Conservation (phyloP, 2,113 vertebrate genomes). For the Ctenomys sociabilis region DNA sequence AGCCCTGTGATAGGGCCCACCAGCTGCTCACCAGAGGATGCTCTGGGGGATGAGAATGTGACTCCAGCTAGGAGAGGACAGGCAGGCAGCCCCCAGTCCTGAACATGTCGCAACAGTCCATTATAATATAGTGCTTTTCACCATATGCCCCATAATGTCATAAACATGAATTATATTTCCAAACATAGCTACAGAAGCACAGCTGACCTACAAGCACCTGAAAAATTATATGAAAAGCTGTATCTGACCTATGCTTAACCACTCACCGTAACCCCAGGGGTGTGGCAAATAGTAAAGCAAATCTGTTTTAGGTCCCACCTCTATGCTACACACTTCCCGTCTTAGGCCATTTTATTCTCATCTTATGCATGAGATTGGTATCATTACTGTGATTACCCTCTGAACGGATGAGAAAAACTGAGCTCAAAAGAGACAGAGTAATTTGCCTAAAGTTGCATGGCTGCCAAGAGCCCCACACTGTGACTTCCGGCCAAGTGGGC, state of each 20-base stretch:
- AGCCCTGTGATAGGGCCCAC: fast-evolving
- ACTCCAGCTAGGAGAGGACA: neutral
- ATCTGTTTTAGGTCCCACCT: neutral
- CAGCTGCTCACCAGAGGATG: neutral
- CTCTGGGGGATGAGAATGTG: neutral
- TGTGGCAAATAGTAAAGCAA: neutral
- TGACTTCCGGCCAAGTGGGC: neutral
- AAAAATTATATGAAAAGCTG: neutral
- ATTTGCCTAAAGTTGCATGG: neutral
- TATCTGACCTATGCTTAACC: neutral
- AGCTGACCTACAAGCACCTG: neutral
- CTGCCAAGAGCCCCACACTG: neutral
- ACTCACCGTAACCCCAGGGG: neutral
- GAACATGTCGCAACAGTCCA: neutral
- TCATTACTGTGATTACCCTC: neutral
- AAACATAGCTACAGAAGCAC: neutral
- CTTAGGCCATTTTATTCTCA: neutral
- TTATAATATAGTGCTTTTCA: neutral
- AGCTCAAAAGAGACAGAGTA: neutral
- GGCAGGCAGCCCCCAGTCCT: neutral
- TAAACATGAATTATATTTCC: neutral
- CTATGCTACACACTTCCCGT: neutral
- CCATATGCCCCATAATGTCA: neutral
- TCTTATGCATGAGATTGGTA: neutral
- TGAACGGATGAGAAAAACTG: neutral